Conservation (phyloP, 2,113 vertebrate genomes). For the Globicephala melas region DNA sequence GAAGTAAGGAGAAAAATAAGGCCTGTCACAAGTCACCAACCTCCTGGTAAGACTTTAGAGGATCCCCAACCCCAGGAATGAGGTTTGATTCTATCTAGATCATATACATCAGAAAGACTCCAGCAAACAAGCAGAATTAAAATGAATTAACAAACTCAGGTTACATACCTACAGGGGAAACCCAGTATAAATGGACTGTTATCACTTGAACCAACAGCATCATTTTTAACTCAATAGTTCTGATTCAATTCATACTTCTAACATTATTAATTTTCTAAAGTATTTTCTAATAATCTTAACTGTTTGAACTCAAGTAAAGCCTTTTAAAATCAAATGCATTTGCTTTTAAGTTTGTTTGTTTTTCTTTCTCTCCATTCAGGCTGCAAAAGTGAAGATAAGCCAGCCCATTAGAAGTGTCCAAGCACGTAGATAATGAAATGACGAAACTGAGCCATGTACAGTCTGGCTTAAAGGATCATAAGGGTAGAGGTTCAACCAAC, state of each 20-base stretch:
- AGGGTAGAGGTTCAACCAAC: neutral
- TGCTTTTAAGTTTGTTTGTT: neutral
- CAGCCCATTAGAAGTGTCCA: neutral
- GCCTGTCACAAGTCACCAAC: neutral
- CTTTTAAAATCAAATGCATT: slow-evolving; percentile 41
- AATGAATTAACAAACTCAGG: neutral
- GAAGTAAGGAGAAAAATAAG: neutral
- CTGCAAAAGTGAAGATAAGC: neutral
- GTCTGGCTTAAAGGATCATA: neutral
- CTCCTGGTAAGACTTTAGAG: neutral
- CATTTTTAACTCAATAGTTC: slow-evolving; percentile 19
- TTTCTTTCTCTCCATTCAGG: neutral
- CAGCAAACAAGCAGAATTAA: neutral
- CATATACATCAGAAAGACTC: neutral
- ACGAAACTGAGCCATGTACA: neutral
- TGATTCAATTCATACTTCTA: neutral
- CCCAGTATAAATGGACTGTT: neutral
- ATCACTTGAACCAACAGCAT: neutral
- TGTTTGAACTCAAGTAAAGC: neutral
- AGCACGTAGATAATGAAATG: neutral
- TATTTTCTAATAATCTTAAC: neutral
- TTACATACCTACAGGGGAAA: neutral
- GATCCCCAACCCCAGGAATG: neutral
- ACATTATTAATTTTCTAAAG: slow-evolving; percentile 9
- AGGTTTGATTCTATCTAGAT: neutral